Evolutionary conservation across 2,888 invertebrate genomes (phyloP).

Genomic region (Yponomeuta cagnagella): DNA sequence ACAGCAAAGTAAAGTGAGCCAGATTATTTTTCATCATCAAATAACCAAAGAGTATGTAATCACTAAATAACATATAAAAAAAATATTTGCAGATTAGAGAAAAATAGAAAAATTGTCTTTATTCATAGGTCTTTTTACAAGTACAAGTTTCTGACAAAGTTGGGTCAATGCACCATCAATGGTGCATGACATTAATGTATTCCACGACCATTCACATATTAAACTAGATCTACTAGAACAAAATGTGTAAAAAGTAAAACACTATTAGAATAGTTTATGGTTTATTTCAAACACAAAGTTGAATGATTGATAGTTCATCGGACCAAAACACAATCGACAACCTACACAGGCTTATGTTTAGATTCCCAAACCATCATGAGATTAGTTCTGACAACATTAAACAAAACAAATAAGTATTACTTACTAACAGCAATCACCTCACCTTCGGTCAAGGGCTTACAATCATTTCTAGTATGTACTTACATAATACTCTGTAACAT

Average conservation of each 20-base stretch:
- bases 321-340: constrained; percentile 62
- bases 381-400: constrained; percentile 72
- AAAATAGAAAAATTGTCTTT: too few species aligned
- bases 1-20: too few species aligned
- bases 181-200: too few species aligned
- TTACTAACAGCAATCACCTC: constrained; percentile 69
- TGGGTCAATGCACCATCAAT: too few species aligned
- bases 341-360: constrained; percentile 36
- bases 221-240: too few species aligned
- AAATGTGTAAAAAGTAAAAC: constrained; percentile 19
- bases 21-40: too few species aligned
- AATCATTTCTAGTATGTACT: constrained; percentile 33
- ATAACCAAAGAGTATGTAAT: too few species aligned
- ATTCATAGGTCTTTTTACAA: too few species aligned
- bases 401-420: constrained; percentile 55
- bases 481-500: constrained; percentile 60
- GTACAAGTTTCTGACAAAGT: too few species aligned
- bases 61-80: too few species aligned
- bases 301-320: constrained; percentile 68
- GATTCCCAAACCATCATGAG: constrained; percentile 63
- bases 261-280: constrained; percentile 51
- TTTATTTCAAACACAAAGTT: constrained; percentile 74
- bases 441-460: constrained; percentile 61
- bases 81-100: too few species aligned
- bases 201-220: too few species aligned